Base-by-base conservation (phyloP, 1,140 invertebrate species). In the Danaus plexippus region DNA sequence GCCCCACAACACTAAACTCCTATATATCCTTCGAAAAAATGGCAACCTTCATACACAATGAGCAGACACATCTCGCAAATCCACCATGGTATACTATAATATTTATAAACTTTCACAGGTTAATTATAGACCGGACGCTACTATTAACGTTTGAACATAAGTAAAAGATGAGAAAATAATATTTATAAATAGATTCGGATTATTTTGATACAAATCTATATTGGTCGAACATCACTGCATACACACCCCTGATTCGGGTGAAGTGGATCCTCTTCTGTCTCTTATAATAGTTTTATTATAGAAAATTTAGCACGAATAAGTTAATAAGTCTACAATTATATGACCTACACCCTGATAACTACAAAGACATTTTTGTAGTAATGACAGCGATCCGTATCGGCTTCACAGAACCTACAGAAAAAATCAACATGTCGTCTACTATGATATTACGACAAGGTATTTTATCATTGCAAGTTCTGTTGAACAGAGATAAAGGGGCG, bases 131-230 rank as follows among this genome's bases (percentile, higher is more conserved):
- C 67, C 75, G 84, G 80, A 86, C 79, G 80, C 76, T 87, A 86
- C 80, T 87, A 85, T 83, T 86, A 86, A 84, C 79, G 80, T 85
- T 85, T 85, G 83, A 84, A 86, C 81, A 86, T 86, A 85, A 85
- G 81, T 85, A 85, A 87, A 87, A 84, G 83, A 78, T 80, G 75
- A 79, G 80, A 87, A 86, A 87, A 87, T 87, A 87, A 85, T 87
- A 87, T 87, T 87, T 87, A 87, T 87, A 87, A 87, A 87, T 87
- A 87, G 84, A 80, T 85, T 82, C 63, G 70, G 77, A 87, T 84
- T 87, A 87, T 87, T 86, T 87, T 87, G 80, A 85, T 85, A 84
- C 84, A 83, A 86, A 80, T 85, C 80, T 87, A 83, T 77, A 84
- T 82, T 70, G 73, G 80, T 79, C 76, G 58, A 68, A 69, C 79